phyloP scores from a whole-genome alignment of 2,113 vertebrate genomes.

The Cygnus atratus region DNA sequence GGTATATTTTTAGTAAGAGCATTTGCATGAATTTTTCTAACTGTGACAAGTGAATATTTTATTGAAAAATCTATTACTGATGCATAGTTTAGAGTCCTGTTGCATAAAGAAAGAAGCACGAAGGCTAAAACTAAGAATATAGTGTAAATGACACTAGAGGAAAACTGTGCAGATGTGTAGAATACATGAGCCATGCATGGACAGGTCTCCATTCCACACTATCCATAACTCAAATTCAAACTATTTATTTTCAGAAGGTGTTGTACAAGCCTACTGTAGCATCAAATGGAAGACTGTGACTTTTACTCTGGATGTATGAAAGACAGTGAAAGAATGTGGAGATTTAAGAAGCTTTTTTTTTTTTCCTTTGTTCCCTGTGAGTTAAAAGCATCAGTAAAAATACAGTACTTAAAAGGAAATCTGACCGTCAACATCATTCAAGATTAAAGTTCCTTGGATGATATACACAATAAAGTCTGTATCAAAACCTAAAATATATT shows the following conservation, averaged over 20 bases:
- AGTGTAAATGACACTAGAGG: not conserved
- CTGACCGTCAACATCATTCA: not conserved
- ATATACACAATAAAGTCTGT: not conserved
- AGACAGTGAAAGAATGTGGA: not conserved
- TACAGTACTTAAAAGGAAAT: not conserved
- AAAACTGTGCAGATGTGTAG: not conserved
- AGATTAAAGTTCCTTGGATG: not conserved
- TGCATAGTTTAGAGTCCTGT: not conserved
- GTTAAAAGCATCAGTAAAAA: conserved; percentile 3
- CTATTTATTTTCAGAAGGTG: not conserved
- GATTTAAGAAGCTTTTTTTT: not conserved
- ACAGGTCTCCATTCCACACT: not conserved
- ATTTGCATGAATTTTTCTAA: not conserved
- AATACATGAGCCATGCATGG: not conserved
- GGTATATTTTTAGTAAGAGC: not conserved
- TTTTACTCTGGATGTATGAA: not conserved
- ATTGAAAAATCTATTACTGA: not conserved
- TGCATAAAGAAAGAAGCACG: not conserved
- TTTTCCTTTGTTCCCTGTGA: not conserved
- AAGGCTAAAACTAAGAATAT: not conserved
- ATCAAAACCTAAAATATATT: conserved; percentile 5
- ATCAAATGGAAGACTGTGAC: not conserved
- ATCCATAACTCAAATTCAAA: not conserved
- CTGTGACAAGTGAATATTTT: not conserved
- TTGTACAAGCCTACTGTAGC: not conserved